Percentiles rank a stretch among this genome's conserved stretches.
Conservation (phyloP, 2,113 vertebrate genomes). For the Pseudonaja textilis region DNA sequence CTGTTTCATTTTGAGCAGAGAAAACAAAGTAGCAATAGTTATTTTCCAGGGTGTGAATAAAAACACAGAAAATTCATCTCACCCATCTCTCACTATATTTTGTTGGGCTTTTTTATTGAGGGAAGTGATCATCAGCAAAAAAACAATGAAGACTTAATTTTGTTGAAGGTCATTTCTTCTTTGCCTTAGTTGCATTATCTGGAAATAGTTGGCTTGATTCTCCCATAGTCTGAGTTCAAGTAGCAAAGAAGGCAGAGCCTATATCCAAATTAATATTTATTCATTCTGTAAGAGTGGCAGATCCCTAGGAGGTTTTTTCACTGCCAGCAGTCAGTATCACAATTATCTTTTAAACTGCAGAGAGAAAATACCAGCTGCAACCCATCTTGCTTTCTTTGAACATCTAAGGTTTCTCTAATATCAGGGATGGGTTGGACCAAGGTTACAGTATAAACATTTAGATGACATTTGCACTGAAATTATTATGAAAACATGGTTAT, state of each 20-base stretch:
- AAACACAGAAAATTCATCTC: constrained; percentile 1
- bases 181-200: constrained; percentile 10
- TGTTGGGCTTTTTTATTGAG: constrained; percentile 35
- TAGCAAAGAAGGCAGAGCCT: constrained; percentile 33
- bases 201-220: constrained; percentile 33
- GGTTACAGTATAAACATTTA: neutral
- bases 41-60: constrained; percentile 23
- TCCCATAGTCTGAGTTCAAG: constrained; percentile 27
- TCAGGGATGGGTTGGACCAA: neutral
- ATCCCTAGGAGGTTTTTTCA: constrained; percentile 33
- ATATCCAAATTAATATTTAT: constrained; percentile 38
- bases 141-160: constrained; percentile 24
- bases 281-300: constrained; percentile 37
- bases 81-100: neutral
- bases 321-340: constrained; percentile 24
- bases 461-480: neutral
- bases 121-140: constrained; percentile 35
- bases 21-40: constrained; percentile 18
- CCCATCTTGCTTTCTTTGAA: constrained; percentile 7
- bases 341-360: constrained; percentile 31
- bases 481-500: neutral
- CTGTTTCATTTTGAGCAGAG: constrained; percentile 39
- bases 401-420: neutral
- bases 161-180: constrained; percentile 4
- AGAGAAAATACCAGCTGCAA: neutral